A percentile compares a stretch with the other conserved stretches of the same genome.
Evolutionary conservation across 2,797 vertebrate genomes (phyloP).

Genomic region (Arrhamphus sclerolepis): DNA sequence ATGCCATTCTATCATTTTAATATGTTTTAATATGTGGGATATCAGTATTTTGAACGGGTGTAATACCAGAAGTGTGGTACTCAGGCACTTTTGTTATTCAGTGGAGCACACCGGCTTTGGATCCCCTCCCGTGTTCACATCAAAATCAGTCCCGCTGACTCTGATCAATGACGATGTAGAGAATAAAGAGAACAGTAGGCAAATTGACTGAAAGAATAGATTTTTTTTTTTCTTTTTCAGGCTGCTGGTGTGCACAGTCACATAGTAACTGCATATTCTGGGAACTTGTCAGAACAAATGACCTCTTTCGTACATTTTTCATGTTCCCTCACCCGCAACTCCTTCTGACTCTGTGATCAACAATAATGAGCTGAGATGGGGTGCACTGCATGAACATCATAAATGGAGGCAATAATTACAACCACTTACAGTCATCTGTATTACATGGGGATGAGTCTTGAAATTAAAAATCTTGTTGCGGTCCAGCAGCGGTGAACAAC

Average conservation of each 20-base stretch:
- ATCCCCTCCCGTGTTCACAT: conserved; percentile 25
- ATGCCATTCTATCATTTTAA: background rate
- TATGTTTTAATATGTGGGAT: background rate
- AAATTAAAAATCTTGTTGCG: conserved; percentile 32
- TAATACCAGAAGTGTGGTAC: conserved; percentile 5
- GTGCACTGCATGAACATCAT: conserved; percentile 20
- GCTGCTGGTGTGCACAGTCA: conserved; percentile 30
- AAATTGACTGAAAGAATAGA: conserved; percentile 59
- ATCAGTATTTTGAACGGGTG: conserved; percentile 1
- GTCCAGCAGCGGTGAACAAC: conserved; percentile 13
- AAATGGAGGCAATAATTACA: conserved; percentile 49
- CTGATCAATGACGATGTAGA: conserved; percentile 48
- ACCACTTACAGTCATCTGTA: conserved; percentile 26
- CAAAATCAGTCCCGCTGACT: conserved; percentile 46
- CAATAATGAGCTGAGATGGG: conserved; percentile 34
- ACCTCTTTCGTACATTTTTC: conserved; percentile 52
- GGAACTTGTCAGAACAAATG: conserved; percentile 56
- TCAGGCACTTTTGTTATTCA: conserved; percentile 9
- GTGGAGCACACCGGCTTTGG: conserved; percentile 12
- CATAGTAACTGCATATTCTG: conserved; percentile 30
- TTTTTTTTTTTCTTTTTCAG: conserved; percentile 49
- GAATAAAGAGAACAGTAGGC: conserved; percentile 52
- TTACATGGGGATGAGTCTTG: conserved; percentile 7
- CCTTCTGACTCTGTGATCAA: conserved; percentile 28
- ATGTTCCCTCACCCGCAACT: conserved; percentile 10